phyloP scores from a whole-genome alignment of 2,113 vertebrate genomes.

The Muntiacus reevesi region DNA sequence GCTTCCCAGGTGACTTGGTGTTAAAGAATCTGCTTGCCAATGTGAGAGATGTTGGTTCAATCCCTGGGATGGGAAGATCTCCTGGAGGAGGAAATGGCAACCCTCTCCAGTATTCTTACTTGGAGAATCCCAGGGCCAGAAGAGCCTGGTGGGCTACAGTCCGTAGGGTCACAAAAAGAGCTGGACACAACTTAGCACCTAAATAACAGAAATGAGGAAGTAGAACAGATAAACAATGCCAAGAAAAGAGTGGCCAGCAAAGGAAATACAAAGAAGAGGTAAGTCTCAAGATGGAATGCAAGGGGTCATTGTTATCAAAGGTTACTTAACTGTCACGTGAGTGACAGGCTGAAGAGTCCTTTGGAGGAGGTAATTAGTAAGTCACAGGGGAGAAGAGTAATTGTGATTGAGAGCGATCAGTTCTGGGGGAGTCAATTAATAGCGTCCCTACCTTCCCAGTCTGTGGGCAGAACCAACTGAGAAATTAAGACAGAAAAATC shows the following conservation, averaged over 20 bases:
- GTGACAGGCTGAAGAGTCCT: not conserved
- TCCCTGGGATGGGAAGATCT: not conserved
- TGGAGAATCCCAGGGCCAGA: not conserved
- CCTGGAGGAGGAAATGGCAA: not conserved
- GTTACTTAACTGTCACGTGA: not conserved
- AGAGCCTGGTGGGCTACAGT: not conserved
- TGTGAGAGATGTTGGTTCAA: fast-evolving
- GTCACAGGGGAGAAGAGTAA: not conserved
- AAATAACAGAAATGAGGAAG: not conserved
- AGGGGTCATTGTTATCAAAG: not conserved
- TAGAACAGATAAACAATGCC: not conserved
- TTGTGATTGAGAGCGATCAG: too few relatives aligned
- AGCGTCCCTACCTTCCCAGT: not conserved
- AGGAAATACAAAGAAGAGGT: not conserved
- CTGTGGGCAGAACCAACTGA: not conserved
- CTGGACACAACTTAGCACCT: not conserved
- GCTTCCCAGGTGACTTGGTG: not conserved
- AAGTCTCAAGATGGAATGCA: not conserved
- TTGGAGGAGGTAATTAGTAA: not conserved
- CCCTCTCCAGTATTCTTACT: not conserved
- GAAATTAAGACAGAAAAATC: not conserved
- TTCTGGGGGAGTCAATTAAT: not conserved
- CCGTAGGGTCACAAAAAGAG: not conserved
- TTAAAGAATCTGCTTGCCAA: not conserved
- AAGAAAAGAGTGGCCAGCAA: not conserved